Percentiles rank a stretch among this genome's conserved stretches.
phyloP scores from a whole-genome alignment of 2,888 invertebrate genomes.

The Hemistola chrysoprasaria region DNA sequence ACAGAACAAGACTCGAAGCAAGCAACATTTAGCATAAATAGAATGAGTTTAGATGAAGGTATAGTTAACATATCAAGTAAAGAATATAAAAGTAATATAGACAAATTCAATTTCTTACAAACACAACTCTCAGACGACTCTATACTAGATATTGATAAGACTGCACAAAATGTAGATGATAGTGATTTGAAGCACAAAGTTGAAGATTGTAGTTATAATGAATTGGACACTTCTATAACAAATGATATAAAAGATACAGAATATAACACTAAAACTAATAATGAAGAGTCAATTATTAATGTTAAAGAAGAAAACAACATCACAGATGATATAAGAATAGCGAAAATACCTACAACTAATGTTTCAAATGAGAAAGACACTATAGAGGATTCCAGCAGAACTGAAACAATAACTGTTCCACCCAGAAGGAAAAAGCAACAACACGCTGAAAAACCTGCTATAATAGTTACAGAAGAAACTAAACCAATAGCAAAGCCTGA shows the following conservation, averaged over 20 bases:
- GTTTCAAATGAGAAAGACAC: constrained; percentile 4
- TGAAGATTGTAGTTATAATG: constrained; percentile 38
- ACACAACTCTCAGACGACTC: constrained; percentile 58
- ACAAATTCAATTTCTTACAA: constrained; percentile 71
- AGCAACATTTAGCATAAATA: constrained; percentile 23
- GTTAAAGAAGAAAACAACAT: constrained; percentile 54
- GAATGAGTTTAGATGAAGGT: constrained; percentile 12
- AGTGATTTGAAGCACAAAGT: constrained; percentile 36
- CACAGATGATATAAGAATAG: constrained; percentile 69
- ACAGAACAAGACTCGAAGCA: constrained; percentile 42
- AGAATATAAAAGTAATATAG: constrained; percentile 64
- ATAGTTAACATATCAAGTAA: constrained; percentile 42
- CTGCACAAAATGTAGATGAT: constrained; percentile 36
- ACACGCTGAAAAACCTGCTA: constrained; percentile 37
- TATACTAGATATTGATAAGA: constrained; percentile 36
- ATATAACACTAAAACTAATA: neutral
- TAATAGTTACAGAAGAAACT: constrained; percentile 30
- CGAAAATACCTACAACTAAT: constrained; percentile 42
- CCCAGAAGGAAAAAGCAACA: constrained; percentile 66
- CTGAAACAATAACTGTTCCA: constrained; percentile 63
- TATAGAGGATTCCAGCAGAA: constrained; percentile 35
- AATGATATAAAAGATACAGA: constrained; percentile 23
- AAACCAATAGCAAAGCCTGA: constrained; percentile 32
- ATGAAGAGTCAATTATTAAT: constrained; percentile 23
- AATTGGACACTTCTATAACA: constrained; percentile 21